phyloP scores from a whole-genome alignment of 2,113 vertebrate genomes.

The Halcyon malimbica region DNA sequence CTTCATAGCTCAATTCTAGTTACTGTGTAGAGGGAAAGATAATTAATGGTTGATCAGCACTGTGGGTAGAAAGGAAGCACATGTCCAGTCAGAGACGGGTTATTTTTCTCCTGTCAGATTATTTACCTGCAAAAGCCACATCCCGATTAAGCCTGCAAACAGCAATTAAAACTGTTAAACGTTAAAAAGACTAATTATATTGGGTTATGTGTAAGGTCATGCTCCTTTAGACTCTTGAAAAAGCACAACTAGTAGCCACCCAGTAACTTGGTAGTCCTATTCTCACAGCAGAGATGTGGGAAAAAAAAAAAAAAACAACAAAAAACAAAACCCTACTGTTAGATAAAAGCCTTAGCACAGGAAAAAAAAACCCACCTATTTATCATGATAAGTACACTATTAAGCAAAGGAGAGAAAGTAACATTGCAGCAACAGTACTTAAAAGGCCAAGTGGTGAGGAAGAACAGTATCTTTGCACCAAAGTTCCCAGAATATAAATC shows the following conservation, averaged over 20 bases:
- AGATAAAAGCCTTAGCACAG: not conserved
- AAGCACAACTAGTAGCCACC: not conserved
- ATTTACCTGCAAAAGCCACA: not conserved
- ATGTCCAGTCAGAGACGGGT: not conserved
- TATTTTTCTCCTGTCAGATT: not conserved
- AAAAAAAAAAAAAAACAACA: too few species aligned
- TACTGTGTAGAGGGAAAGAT: not conserved
- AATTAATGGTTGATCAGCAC: not conserved
- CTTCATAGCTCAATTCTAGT: not conserved
- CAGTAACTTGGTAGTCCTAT: not conserved
- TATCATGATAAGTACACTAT: rapidly evolving
- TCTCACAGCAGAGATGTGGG: not conserved
- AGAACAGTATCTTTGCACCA: not conserved
- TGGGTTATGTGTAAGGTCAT: not conserved
- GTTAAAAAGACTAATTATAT: not conserved
- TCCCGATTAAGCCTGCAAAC: not conserved
- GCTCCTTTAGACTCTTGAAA: not conserved
- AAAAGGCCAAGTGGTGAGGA: not conserved
- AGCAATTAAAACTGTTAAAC: not conserved
- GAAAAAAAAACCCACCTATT: too few species aligned
- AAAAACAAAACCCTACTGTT: not conserved
- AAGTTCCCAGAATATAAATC: not conserved
- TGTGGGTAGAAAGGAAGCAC: not conserved
- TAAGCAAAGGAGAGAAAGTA: not conserved
- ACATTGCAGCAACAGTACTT: not conserved